A percentile compares a stretch with the other conserved stretches of the same genome.
These are phyloP conservation scores for Cosmorhoe ocellata DNA, from an alignment of 2,888 invertebrate genomes.

Conservation along the genomic window DNA sequence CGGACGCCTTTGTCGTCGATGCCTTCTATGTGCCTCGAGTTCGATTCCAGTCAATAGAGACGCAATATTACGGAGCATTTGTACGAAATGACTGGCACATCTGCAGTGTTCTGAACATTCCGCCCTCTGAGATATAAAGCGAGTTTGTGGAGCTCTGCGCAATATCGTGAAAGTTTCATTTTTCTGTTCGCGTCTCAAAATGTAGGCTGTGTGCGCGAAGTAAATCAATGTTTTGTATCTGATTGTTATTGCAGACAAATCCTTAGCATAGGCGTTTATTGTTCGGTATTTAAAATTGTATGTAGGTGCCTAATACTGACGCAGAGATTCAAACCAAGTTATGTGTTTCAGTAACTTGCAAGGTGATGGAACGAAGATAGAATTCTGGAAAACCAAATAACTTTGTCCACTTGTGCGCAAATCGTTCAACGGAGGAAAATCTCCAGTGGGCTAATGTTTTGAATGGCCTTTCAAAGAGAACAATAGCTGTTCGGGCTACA, in stretches of 20 bases:
- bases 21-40: slow-evolving; percentile 64
- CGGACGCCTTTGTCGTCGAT: slow-evolving; percentile 58
- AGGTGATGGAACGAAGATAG: neutral
- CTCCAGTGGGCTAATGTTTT: slow-evolving; percentile 50
- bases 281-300: neutral
- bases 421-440: slow-evolving; percentile 38
- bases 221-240: slow-evolving; percentile 28
- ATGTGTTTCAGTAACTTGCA: neutral
- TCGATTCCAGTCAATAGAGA: slow-evolving; percentile 62
- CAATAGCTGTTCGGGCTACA: slow-evolving; percentile 42
- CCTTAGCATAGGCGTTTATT: neutral
- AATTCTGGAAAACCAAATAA: slow-evolving; percentile 37
- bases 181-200: slow-evolving; percentile 38
- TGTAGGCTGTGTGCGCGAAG: slow-evolving; percentile 37
- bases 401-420: slow-evolving; percentile 41
- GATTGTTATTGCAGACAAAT: slow-evolving; percentile 19
- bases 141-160: slow-evolving; percentile 58
- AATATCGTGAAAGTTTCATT: slow-evolving; percentile 50
- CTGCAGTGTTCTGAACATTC: slow-evolving; percentile 49
- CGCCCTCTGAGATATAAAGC: slow-evolving; percentile 51
- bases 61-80: slow-evolving; percentile 66
- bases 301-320: too few relatives aligned
- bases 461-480: slow-evolving; percentile 47
- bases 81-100: slow-evolving; percentile 65
- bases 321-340: too few relatives aligned